phyloP scores from a whole-genome alignment of 2,888 invertebrate species.

The Nebria salina region DNA sequence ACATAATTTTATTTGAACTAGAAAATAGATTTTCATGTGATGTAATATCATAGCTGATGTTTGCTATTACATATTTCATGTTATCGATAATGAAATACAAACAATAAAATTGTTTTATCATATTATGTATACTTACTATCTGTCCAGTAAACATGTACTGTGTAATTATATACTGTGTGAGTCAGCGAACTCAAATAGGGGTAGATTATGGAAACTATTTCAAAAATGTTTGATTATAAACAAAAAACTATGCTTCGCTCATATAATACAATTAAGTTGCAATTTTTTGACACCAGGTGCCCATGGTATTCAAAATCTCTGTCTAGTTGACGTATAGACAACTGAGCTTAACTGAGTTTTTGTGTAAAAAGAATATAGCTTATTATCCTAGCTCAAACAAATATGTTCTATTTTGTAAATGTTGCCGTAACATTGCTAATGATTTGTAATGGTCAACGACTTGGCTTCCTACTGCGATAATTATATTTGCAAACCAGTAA shows the following conservation, averaged over 20 bases:
- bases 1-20: not conserved
- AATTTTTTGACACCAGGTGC: too few relatives aligned
- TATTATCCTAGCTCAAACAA: not conserved
- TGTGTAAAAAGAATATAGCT: too few relatives aligned
- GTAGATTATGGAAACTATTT: not conserved
- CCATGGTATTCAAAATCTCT: too few relatives aligned
- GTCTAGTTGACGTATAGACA: too few relatives aligned
- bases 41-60: not conserved
- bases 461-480: not conserved
- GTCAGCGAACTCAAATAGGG: slow-evolving; percentile 1
- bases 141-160: not conserved
- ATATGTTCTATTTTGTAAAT: not conserved
- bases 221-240: not conserved
- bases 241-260: not conserved
- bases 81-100: not conserved
- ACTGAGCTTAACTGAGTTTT: too few relatives aligned
- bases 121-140: not conserved
- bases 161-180: not conserved
- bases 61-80: not conserved
- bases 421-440: not conserved
- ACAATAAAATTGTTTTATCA: not conserved
- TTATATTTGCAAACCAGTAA: not conserved
- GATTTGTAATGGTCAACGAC: not conserved
- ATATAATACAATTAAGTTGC: too few relatives aligned
- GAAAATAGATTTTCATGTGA: not conserved